phyloP scores from a whole-genome alignment of 2,113 vertebrate species.

The Apodemus sylvaticus region DNA sequence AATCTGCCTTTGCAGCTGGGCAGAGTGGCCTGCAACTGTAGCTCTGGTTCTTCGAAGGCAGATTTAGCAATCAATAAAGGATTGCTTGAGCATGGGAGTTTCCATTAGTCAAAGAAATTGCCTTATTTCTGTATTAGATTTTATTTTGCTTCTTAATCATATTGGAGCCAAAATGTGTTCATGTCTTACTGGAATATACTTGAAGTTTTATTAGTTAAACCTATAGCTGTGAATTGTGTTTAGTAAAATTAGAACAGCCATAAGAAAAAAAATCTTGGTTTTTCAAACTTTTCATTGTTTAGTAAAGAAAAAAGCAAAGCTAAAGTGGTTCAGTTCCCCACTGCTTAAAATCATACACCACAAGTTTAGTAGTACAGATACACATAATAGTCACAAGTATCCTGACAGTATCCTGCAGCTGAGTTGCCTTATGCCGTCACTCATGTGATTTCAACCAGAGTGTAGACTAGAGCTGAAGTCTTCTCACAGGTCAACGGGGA shows the following conservation, averaged over 20 bases:
- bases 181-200: neutral
- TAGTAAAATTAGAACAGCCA: neutral
- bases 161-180: neutral
- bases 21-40: neutral
- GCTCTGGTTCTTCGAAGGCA: neutral
- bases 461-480: neutral
- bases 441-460: neutral
- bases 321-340: neutral
- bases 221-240: neutral
- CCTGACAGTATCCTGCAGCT: neutral
- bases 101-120: neutral
- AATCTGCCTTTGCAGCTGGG: neutral
- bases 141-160: neutral
- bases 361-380: neutral
- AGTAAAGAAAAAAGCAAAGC: neutral
- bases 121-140: neutral
- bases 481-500: neutral
- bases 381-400: neutral
- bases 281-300: neutral
- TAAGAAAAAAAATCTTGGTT: neutral
- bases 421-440: rapidly evolving
- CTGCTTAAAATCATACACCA: neutral
- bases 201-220: neutral
- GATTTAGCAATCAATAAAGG: neutral
- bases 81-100: neutral